These are phyloP conservation scores for Pterostichus niger DNA, from an alignment of 2,888 invertebrate genomes.

Conservation along the genomic window DNA sequence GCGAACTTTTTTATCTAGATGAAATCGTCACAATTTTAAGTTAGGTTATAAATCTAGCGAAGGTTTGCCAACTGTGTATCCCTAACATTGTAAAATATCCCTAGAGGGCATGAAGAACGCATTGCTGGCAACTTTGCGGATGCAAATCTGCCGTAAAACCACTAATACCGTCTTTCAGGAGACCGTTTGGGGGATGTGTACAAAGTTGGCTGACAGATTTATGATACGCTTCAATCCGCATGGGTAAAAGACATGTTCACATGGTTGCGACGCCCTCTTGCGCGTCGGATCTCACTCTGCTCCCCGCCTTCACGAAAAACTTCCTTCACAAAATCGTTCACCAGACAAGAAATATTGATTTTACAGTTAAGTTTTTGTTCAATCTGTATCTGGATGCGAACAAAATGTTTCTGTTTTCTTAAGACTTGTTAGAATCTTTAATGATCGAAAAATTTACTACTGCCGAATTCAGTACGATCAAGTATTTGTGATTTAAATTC, in stretches of 20 bases:
- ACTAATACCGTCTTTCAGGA: slow-evolving; percentile 74
- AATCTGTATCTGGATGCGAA: slow-evolving; percentile 47
- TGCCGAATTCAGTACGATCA: no score
- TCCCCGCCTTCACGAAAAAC: slow-evolving; percentile 32
- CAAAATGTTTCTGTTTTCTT: slow-evolving; percentile 36
- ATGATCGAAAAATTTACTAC: no score
- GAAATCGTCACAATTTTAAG: slow-evolving; percentile 66
- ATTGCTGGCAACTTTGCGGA: slow-evolving; percentile 74
- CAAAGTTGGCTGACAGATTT: slow-evolving; percentile 74
- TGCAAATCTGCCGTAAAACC: slow-evolving; percentile 76
- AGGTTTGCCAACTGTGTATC: slow-evolving; percentile 71
- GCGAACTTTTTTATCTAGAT: slow-evolving; percentile 59
- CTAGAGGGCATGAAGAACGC: slow-evolving; percentile 72
- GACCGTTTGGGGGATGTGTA: slow-evolving; percentile 72
- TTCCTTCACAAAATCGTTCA: slow-evolving; percentile 40
- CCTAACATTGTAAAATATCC: slow-evolving; percentile 72
- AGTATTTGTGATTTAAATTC: no score
- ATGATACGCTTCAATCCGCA: slow-evolving; percentile 73
- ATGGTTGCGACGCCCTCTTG: slow-evolving; percentile 57
- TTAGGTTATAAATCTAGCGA: slow-evolving; percentile 72
- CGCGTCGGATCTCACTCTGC: slow-evolving; percentile 6
- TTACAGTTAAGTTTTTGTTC: slow-evolving; percentile 56
- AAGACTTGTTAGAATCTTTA: not conserved
- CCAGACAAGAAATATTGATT: slow-evolving; percentile 65
- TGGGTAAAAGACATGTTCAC: slow-evolving; percentile 68